These are phyloP conservation scores for Drosophila nr. medialis DNA, from an alignment of 2,888 invertebrate genomes.

Conservation along the genomic window DNA sequence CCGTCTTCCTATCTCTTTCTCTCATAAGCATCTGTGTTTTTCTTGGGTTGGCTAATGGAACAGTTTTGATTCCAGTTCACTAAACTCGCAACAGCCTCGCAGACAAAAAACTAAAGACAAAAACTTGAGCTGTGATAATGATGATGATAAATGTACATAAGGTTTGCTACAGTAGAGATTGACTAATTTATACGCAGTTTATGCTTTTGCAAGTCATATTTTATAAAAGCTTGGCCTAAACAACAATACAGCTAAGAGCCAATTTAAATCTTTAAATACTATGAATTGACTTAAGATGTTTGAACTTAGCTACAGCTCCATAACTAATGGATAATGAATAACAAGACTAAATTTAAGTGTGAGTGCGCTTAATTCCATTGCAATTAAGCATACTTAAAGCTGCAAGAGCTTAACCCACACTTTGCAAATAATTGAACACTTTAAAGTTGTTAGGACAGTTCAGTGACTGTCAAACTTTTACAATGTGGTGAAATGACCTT, in stretches of 20 bases:
- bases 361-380: neutral
- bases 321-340: neutral
- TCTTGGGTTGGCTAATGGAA: conserved; percentile 59
- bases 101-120: conserved; percentile 24
- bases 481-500: conserved; percentile 47
- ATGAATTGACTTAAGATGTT: neutral
- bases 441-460: neutral
- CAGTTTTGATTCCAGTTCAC: conserved; percentile 57
- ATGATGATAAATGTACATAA: conserved; percentile 32
- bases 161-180: conserved; percentile 44
- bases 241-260: neutral
- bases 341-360: neutral
- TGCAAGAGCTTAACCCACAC: neutral
- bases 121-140: conserved; percentile 39
- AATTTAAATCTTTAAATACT: neutral
- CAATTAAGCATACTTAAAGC: conserved; percentile 5
- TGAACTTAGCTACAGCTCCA: neutral
- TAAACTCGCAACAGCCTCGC: conserved; percentile 32
- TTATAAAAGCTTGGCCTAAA: neutral
- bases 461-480: conserved; percentile 7
- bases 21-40: neutral
- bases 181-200: conserved; percentile 37
- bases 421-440: neutral
- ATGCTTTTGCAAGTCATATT: conserved; percentile 6
- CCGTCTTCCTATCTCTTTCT: neutral